phyloP scores from a whole-genome alignment of 2,113 vertebrate genomes.

The Scartelaos histophorus region DNA sequence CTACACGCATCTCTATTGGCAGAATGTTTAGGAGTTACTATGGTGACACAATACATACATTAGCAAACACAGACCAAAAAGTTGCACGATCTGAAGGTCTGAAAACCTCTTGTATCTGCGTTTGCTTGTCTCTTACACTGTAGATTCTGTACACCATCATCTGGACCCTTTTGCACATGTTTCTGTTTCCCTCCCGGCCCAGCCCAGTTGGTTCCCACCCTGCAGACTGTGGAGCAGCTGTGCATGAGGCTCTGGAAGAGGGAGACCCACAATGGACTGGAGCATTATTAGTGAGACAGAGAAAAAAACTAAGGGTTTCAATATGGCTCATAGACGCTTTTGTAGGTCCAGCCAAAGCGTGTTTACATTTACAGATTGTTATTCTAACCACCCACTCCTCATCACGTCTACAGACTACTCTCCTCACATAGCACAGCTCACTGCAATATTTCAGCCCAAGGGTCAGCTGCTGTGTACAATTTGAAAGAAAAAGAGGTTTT shows the following conservation, averaged over 20 bases:
- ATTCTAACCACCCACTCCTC: slow-evolving; percentile 60
- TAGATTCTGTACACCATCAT: slow-evolving; percentile 11
- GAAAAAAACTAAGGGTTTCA: slow-evolving; percentile 63
- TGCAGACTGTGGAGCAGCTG: slow-evolving; percentile 54
- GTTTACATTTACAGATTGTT: slow-evolving; percentile 64
- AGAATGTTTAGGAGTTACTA: too few relatives aligned
- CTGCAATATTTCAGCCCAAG: slow-evolving; percentile 34
- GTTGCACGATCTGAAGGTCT: too few relatives aligned
- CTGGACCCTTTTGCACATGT: neutral
- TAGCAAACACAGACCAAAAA: too few relatives aligned
- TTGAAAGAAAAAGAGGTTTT: slow-evolving; percentile 26
- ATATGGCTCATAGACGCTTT: slow-evolving; percentile 64
- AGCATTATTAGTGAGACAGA: slow-evolving; percentile 58
- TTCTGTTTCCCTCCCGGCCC: neutral
- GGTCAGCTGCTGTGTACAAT: slow-evolving; percentile 34
- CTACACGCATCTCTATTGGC: too few relatives aligned
- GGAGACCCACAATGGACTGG: slow-evolving; percentile 65
- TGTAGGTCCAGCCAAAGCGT: slow-evolving; percentile 46
- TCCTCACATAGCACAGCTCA: slow-evolving; percentile 25
- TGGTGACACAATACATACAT: too few relatives aligned
- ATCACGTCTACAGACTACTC: slow-evolving; percentile 40
- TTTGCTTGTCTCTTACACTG: slow-evolving; percentile 16
- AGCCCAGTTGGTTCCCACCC: slow-evolving; percentile 11
- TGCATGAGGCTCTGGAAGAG: slow-evolving; percentile 45
- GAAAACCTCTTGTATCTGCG: slow-evolving; percentile 13